Base-by-base conservation (phyloP, 2,797 vertebrate genomes). In the Pangasius larnaudii region DNA sequence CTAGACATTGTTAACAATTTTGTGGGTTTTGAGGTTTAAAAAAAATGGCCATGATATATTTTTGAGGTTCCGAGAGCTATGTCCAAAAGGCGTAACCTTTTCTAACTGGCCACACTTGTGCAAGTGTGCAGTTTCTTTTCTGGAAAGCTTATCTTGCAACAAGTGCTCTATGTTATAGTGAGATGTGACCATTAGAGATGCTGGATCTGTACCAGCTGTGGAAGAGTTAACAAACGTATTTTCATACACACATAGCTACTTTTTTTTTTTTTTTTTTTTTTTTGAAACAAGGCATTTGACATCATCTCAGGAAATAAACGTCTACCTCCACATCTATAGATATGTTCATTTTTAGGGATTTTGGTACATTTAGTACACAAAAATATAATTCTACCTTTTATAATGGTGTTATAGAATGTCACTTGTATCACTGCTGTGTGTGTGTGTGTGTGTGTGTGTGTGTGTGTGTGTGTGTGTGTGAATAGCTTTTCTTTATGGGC, bases 231-330 rank as follows among this genome's bases (percentile, higher is more conserved):
- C 91, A 89, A 90, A 36, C 78, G 14, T 93, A 92, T 93, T 92
- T 94, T 91, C 81, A 86, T 87, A 61, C 69, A 91, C n/a, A 63
- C 80, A 89, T 88, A 89, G 91, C 91, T 91, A 22, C 92, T 90
- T 92, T 89, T 85, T 36, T 59, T 77, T 79, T 33, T n/a, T 51
- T 19, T 58, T 36, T 33, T 10, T 33, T 33, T 53, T 89, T 91
- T 81, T 8, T 9, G 0, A 94, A 94, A 93, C 87, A 92, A 94
- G 91, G 92, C 93, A 91, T 92, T 79, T 92, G 91, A 94, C 71
- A 91, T 95, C 92, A 95, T 95, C 96, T 96, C 96, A 96, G 96
- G 96, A 96, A 96, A 96, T 94, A 95, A 95, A 95, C 94, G 93
- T 96, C 96, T 96, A 96, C 96, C 96, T 96, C 95, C 94, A 95